Conservation (phyloP, 2,888 invertebrate genomes). For the Agrochola macilenta region DNA sequence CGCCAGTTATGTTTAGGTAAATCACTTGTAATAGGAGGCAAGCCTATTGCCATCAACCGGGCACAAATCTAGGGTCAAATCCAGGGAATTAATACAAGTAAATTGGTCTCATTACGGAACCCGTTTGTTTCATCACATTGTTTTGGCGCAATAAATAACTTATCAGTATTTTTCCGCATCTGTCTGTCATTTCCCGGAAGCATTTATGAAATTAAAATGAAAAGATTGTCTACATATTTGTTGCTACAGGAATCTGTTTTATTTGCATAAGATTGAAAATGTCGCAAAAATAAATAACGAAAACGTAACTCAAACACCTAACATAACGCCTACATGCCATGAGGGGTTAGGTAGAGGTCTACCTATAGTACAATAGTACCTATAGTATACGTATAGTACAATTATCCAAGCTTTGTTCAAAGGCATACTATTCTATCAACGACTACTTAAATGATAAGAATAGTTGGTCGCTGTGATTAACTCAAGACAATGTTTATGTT, state of each 20-base stretch:
- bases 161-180: not conserved
- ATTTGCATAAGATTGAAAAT: slow-evolving; percentile 3
- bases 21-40: slow-evolving; percentile 4
- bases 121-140: not conserved
- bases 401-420: too few species aligned
- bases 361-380: too few species aligned
- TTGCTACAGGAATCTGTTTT: not conserved
- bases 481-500: too few species aligned
- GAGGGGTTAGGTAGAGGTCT: too few species aligned
- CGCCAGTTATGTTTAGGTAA: not conserved
- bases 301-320: too few species aligned
- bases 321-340: too few species aligned
- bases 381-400: too few species aligned
- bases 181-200: not conserved
- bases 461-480: too few species aligned
- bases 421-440: too few species aligned
- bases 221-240: not conserved
- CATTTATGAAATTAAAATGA: slow-evolving; percentile 14
- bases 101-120: slow-evolving; percentile 17
- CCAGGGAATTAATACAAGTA: slow-evolving; percentile 21
- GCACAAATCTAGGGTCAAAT: slow-evolving; percentile 13
- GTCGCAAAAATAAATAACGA: not conserved
- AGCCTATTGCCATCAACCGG: slow-evolving; percentile 4
- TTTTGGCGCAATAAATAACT: not conserved
- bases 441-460: too few species aligned